Evolutionary conservation across 1,140 invertebrate genomes (phyloP), one percentile per base, ranked within the genome.

Genomic region (Trichonephila inaurata): DNA sequence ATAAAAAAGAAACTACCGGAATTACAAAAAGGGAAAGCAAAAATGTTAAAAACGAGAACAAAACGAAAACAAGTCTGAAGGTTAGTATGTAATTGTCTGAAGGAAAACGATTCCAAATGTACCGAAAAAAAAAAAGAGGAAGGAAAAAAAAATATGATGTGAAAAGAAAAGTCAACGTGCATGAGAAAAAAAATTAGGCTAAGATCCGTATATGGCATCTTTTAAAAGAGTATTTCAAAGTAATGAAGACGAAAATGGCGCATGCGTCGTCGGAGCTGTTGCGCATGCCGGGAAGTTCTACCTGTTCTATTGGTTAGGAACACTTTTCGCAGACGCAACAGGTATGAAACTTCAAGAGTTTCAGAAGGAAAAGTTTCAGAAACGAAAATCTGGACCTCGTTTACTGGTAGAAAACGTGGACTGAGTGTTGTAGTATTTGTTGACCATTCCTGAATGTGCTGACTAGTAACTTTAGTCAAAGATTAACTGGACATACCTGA

Each of bases 121-220:
- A 14, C 24, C 4, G 5, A 21, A 87, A 87, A 21, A 64, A 61
- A 40, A 44, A 6, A 87, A 2, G 4, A 19, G 21, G 21, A 66
- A 40, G 16, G 8, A 8, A 33, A 87, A 87, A 18, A 72, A 89
- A 24, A 87, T 24, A 7, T 33, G 18, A 2, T 16, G 18, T 58
- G 51, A 89, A 24, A 6, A 69, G 72, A 21, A 44, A 16, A 81
- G 33, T 44, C 58, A 72, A 33, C 24, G n/a, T 44, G 14, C 3
- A 64, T n/a, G 72, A 69, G 51, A 72, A 82, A 61, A 61, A 82
- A 91, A 91, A 91, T 82, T 81, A 44, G 89, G 89, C 89, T 69
- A 91, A 82, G 89, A 91, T 91, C 89, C 89, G 89, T 91, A 91
- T 91, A 91, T 91, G 89, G 89, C 89, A 82, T 91, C 89, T 82